These are phyloP conservation scores for Vulpes lagopus DNA, from an alignment of 2,113 vertebrate species.

Conservation along the genomic window DNA sequence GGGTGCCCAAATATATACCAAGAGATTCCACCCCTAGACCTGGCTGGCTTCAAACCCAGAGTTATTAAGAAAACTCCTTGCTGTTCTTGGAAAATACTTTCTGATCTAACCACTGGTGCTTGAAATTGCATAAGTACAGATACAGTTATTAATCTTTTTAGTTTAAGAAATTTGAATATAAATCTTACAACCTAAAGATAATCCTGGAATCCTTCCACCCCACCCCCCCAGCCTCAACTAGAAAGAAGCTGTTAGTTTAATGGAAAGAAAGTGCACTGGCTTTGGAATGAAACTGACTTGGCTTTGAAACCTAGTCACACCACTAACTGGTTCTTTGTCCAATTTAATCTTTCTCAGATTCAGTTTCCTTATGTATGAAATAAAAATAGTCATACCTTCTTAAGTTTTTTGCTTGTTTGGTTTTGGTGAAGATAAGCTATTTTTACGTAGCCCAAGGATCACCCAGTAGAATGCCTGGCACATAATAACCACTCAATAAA, in stretches of 20 bases:
- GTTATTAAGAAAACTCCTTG: not conserved
- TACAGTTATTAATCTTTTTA: not conserved
- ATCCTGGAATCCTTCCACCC: not conserved
- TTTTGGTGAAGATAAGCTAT: not conserved
- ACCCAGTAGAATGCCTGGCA: not conserved
- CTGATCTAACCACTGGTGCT: not conserved
- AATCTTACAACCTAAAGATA: slow-evolving; percentile 41
- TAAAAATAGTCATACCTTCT: not conserved
- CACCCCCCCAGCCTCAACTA: fast-evolving
- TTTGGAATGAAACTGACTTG: not conserved
- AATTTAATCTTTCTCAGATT: not conserved
- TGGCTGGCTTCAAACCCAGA: not conserved
- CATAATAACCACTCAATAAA: slow-evolving; percentile 37
- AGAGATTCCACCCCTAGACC: not conserved
- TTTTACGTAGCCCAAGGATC: not conserved
- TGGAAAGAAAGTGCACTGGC: not conserved
- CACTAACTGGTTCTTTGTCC: not conserved
- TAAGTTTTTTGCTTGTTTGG: not conserved
- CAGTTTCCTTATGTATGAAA: not conserved
- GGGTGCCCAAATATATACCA: not conserved
- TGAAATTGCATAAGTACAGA: not conserved
- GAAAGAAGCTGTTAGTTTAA: not conserved
- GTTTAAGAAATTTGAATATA: not conserved
- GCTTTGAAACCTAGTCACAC: not conserved
- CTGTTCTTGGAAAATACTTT: not conserved